phyloP scores from a whole-genome alignment of 2,888 invertebrate genomes.

The Drepanosiphum platanoidis region DNA sequence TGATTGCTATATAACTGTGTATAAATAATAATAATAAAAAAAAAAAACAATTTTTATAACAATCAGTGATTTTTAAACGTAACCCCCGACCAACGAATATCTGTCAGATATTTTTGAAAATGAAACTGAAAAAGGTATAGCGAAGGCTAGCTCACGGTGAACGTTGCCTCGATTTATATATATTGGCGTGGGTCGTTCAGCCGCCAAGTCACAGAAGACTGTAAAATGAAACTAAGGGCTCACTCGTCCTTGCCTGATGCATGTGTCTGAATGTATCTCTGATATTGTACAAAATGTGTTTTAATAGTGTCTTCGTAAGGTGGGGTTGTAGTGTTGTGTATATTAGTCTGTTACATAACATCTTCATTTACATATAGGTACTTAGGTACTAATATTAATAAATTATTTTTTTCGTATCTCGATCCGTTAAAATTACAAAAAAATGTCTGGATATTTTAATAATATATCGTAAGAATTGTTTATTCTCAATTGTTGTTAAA shows the following conservation, averaged over 20 bases:
- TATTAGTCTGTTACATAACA: not conserved
- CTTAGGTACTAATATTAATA: too few species aligned
- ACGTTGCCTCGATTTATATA: constrained; percentile 43
- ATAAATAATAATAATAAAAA: not conserved
- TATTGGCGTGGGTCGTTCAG: constrained; percentile 37
- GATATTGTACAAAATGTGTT: constrained; percentile 48
- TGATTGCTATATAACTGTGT: not conserved
- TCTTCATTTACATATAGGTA: not conserved
- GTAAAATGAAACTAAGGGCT: constrained; percentile 62
- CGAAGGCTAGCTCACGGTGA: constrained; percentile 31
- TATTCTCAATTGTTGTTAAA: too few species aligned
- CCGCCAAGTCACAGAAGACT: constrained; percentile 47
- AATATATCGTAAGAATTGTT: too few species aligned
- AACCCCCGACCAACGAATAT: not conserved
- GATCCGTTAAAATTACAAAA: too few species aligned
- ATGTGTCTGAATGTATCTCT: constrained; percentile 46
- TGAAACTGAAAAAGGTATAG: constrained; percentile 8
- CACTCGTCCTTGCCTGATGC: constrained; percentile 10
- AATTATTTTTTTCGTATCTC: too few species aligned
- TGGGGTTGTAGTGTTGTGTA: constrained; percentile 6
- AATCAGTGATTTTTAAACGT: not conserved
- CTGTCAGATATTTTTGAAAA: not conserved
- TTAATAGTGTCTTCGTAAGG: constrained; percentile 18
- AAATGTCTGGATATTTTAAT: too few species aligned
- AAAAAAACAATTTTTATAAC: not conserved